phyloP scores from a whole-genome alignment of 2,113 vertebrate species.

The Trinectes maculatus region DNA sequence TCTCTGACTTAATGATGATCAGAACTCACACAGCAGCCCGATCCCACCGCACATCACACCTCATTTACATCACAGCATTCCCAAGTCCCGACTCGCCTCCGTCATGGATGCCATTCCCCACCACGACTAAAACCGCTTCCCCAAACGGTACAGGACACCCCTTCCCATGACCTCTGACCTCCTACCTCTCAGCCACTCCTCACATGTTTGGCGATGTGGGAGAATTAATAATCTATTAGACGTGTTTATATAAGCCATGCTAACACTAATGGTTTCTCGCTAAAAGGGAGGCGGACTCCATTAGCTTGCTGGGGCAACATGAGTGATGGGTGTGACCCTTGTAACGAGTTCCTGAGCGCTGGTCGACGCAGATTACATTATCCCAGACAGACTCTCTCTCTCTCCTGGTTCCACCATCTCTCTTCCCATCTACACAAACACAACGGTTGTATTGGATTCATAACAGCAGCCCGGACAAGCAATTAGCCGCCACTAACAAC shows the following conservation, averaged over 20 bases:
- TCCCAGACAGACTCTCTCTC: conserved; percentile 21
- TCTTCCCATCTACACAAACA: conserved; percentile 14
- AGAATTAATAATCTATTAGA: conserved; percentile 23
- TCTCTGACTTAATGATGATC: neutral
- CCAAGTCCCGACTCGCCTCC: neutral
- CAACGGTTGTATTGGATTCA: conserved; percentile 24
- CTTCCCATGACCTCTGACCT: neutral
- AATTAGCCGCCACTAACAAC: conserved; percentile 29
- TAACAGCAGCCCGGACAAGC: conserved; percentile 29
- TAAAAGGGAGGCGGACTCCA: conserved; percentile 38
- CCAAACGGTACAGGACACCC: neutral
- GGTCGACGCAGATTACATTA: conserved; percentile 60
- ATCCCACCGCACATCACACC: conserved; percentile 4
- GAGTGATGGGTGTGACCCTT: conserved; percentile 58
- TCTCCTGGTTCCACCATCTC: conserved; percentile 1
- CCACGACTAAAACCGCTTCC: neutral
- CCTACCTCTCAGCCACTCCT: neutral
- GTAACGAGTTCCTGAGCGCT: conserved; percentile 22
- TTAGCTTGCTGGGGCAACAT: conserved; percentile 49
- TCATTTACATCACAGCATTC: conserved; percentile 12
- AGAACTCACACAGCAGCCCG: neutral
- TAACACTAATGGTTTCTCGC: conserved; percentile 28
- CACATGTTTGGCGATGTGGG: conserved; percentile 2
- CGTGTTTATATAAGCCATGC: conserved; percentile 30
- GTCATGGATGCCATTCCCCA: neutral